These are phyloP conservation scores for Trematomus bernacchii DNA, from an alignment of 2,797 vertebrate genomes.

Conservation along the genomic window DNA sequence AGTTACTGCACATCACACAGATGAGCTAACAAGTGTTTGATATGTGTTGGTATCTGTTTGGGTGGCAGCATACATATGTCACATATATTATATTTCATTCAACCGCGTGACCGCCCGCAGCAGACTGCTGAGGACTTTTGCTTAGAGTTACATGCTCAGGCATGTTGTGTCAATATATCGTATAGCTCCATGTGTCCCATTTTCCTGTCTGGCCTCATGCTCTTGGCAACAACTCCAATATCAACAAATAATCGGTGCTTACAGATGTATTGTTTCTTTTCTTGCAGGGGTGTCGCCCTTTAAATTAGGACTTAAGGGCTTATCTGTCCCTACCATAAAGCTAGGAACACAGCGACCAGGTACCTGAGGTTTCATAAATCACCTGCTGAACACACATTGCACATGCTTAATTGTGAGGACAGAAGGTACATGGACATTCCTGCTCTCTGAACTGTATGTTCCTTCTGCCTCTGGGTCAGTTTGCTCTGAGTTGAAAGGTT, in stretches of 20 bases:
- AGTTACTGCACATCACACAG: neutral
- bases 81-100: constrained; percentile 29
- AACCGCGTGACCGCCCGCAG: constrained; percentile 18
- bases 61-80: neutral
- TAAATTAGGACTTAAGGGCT: neutral
- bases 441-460: constrained; percentile 33
- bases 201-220: constrained; percentile 27
- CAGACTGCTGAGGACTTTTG: constrained; percentile 32
- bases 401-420: constrained; percentile 34
- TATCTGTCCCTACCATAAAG: constrained; percentile 12
- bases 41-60: constrained; percentile 6
- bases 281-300: neutral
- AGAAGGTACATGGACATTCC: constrained; percentile 28
- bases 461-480: constrained; percentile 39
- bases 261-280: constrained; percentile 10
- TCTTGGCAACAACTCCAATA: constrained; percentile 30
- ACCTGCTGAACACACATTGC: constrained; percentile 8
- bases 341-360: constrained; percentile 3
- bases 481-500: constrained; percentile 50
- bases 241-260: constrained; percentile 28
- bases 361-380: constrained; percentile 32
- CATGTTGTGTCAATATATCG: constrained; percentile 53
- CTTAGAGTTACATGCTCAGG: constrained; percentile 44
- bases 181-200: constrained; percentile 23
- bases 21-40: constrained; percentile 34